These are phyloP conservation scores for Drosophila percnosoma DNA, from an alignment of 2,888 invertebrate genomes.

Conservation along the genomic window DNA sequence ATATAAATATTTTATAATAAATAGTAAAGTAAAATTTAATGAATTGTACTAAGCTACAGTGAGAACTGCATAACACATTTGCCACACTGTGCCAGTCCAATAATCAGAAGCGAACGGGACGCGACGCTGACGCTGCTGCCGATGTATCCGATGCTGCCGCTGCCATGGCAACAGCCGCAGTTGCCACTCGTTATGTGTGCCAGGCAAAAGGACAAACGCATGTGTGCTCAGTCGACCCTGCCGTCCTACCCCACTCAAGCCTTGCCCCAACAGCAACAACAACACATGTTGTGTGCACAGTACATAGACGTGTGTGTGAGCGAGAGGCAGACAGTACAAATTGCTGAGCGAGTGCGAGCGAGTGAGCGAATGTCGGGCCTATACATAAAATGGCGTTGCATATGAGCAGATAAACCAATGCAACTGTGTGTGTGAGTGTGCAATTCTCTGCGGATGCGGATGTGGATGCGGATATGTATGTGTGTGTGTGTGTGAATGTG, in stretches of 20 bases:
- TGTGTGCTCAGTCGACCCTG: slow-evolving; percentile 59
- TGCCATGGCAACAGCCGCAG: slow-evolving; percentile 21
- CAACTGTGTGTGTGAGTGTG: slow-evolving; percentile 42
- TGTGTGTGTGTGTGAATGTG: slow-evolving; percentile 9
- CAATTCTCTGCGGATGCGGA: slow-evolving; percentile 21
- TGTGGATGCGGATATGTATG: background rate
- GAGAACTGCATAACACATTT: slow-evolving; percentile 1
- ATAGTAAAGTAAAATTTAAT: background rate
- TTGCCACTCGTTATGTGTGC: slow-evolving; percentile 67
- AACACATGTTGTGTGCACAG: slow-evolving; percentile 39
- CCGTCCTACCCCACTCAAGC: slow-evolving; percentile 25
- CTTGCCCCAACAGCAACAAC: slow-evolving; percentile 2
- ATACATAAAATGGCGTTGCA: slow-evolving; percentile 68
- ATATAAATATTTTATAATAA: background rate
- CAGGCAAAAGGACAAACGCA: slow-evolving; percentile 78
- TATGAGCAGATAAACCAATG: slow-evolving; percentile 58
- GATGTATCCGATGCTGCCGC: slow-evolving; percentile 24
- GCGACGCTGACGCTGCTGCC: slow-evolving; percentile 48
- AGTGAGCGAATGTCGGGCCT: slow-evolving; percentile 66
- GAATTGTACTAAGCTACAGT: background rate
- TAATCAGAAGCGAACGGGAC: slow-evolving; percentile 61
- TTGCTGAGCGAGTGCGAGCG: slow-evolving; percentile 27
- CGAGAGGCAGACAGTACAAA: slow-evolving; percentile 32
- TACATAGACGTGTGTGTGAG: slow-evolving; percentile 45
- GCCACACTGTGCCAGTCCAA: slow-evolving; percentile 56